Conservation (phyloP, 2,888 invertebrate species). For the Latheticus oryzae region DNA sequence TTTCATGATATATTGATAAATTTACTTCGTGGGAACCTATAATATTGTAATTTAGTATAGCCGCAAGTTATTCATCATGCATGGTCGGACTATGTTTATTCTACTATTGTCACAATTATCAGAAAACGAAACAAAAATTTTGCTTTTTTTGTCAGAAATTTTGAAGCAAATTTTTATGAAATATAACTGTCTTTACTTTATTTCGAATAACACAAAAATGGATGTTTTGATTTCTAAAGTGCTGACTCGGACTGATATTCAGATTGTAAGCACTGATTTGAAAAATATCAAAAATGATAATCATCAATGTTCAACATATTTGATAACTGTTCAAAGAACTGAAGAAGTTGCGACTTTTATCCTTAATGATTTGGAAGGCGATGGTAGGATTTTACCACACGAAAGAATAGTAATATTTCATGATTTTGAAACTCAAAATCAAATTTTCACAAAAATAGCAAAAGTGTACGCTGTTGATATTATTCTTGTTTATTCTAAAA, state of each 20-base stretch:
- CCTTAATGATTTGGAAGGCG: constrained; percentile 6
- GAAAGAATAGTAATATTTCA: constrained; percentile 24
- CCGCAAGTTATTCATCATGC: too few species aligned
- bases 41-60: too few species aligned
- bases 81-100: too few species aligned
- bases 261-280: neutral
- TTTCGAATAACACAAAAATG: constrained; percentile 5
- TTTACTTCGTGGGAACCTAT: too few species aligned
- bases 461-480: constrained; percentile 18
- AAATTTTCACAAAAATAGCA: neutral
- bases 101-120: too few species aligned
- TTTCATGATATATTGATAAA: too few species aligned
- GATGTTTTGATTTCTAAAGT: constrained; percentile 9
- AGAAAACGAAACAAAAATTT: too few species aligned
- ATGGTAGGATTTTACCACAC: constrained; percentile 15
- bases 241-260: neutral
- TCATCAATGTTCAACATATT: neutral
- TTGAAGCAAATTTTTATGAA: constrained; percentile 1
- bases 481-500: constrained; percentile 2
- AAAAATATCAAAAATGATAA: neutral
- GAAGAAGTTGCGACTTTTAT: constrained; percentile 4
- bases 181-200: constrained; percentile 11
- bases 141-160: constrained; percentile 4
- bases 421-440: neutral
- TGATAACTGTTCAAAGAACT: constrained; percentile 1